Evolutionary conservation across 2,797 vertebrate species (phyloP).

Genomic region (Neosilurus hyrtlii): DNA sequence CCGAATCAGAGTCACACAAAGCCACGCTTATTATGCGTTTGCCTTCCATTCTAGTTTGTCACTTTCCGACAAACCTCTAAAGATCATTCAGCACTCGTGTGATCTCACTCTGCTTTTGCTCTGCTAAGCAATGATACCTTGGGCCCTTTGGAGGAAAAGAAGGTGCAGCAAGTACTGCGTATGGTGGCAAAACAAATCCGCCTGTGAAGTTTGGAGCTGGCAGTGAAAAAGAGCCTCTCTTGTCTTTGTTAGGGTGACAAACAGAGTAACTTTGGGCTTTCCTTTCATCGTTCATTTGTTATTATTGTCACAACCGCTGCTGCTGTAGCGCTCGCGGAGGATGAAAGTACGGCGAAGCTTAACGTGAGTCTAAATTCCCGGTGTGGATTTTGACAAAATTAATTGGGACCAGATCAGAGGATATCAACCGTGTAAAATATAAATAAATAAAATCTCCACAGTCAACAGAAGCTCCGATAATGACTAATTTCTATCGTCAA

Average conservation of each 20-base stretch:
- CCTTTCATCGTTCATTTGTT: constrained; percentile 63
- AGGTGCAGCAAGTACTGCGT: constrained; percentile 41
- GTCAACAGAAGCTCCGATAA: constrained; percentile 75
- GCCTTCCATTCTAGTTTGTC: constrained; percentile 54
- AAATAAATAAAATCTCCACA: constrained; percentile 78
- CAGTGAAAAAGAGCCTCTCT: constrained; percentile 58
- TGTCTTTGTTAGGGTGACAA: constrained; percentile 68
- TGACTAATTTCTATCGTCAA: constrained; percentile 77
- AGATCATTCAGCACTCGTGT: constrained; percentile 51
- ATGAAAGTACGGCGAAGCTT: constrained; percentile 63
- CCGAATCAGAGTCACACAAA: constrained; percentile 44
- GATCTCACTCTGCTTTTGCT: constrained; percentile 51
- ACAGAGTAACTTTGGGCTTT: constrained; percentile 53
- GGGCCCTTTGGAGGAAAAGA: constrained; percentile 36
- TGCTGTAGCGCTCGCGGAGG: constrained; percentile 50
- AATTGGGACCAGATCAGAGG: constrained; percentile 75
- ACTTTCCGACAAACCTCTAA: constrained; percentile 49
- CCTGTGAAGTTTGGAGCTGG: constrained; percentile 44
- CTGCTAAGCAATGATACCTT: constrained; percentile 50
- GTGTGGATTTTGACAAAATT: constrained; percentile 77
- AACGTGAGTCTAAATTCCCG: constrained; percentile 60
- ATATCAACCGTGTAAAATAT: constrained; percentile 71
- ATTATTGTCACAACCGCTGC: constrained; percentile 58
- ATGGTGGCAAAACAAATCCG: constrained; percentile 53
- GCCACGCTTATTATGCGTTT: constrained; percentile 51